phyloP scores from a whole-genome alignment of 2,113 vertebrate species.

The Cyphotilapia sp. region DNA sequence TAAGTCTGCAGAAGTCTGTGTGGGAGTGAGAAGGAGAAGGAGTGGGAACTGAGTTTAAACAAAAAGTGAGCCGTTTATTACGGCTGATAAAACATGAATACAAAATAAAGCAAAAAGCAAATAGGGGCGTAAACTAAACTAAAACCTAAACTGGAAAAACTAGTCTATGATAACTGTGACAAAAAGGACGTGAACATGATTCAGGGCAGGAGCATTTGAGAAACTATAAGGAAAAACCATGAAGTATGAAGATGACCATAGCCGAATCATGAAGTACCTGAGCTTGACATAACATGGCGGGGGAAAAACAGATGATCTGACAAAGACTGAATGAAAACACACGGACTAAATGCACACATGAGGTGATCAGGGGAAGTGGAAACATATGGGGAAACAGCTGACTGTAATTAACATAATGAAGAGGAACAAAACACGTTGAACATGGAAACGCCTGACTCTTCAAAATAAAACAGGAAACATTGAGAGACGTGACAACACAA shows the following conservation, averaged over 20 bases:
- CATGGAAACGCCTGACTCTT: not conserved
- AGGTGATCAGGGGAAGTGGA: not conserved
- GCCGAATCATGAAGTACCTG: not conserved
- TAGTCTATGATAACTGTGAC: not conserved
- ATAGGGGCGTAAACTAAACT: not conserved
- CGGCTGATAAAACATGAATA: not conserved
- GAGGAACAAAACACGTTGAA: not conserved
- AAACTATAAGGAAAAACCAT: not conserved
- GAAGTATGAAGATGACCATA: not conserved
- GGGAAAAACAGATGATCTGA: not conserved
- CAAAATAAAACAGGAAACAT: not conserved
- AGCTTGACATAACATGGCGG: not conserved
- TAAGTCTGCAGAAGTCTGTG: not conserved
- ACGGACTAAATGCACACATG: not conserved
- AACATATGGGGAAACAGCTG: not conserved
- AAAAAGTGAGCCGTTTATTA: not conserved
- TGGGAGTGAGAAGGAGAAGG: not conserved
- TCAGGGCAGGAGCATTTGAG: not conserved
- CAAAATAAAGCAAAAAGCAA: not conserved
- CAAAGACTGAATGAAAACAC: not conserved
- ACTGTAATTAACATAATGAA: not conserved
- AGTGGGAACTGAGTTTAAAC: not conserved
- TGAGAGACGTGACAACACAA: not conserved
- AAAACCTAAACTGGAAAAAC: not conserved
- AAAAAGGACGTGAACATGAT: not conserved